These are phyloP conservation scores for Glomeris maerens DNA, from an alignment of 1,140 invertebrate genomes.

Conservation along the genomic window DNA sequence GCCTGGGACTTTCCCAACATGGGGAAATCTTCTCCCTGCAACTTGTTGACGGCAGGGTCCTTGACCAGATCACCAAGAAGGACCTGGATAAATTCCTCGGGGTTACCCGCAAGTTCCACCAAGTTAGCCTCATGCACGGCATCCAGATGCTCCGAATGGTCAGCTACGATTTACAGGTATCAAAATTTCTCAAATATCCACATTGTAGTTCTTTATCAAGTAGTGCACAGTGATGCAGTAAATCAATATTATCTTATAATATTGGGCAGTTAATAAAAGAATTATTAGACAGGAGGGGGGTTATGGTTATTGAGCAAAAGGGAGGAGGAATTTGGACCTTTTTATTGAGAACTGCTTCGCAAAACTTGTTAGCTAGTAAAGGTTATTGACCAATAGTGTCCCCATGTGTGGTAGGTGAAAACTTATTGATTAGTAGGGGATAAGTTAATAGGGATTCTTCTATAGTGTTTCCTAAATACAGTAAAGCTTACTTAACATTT, in stretches of 20 bases:
- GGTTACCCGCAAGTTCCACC: conserved; percentile 77
- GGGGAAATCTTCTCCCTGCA: conserved; percentile 74
- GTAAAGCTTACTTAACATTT: neutral
- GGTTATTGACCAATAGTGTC: too few species aligned
- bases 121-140: conserved; percentile 80
- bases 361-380: too few species aligned
- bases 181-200: neutral
- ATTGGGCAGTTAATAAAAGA: too few species aligned
- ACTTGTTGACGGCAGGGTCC: conserved; percentile 76
- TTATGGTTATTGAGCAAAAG: too few species aligned
- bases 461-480: neutral
- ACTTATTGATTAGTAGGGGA: too few species aligned
- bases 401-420: too few species aligned
- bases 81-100: conserved; percentile 77
- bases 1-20: conserved; percentile 76
- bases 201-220: conserved; percentile 2
- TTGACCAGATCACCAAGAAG: conserved; percentile 82
- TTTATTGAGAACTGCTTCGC: too few species aligned
- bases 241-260: too few species aligned
- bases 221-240: too few species aligned
- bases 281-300: too few species aligned
- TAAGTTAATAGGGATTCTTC: neutral
- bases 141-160: conserved; percentile 80
- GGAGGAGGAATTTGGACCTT: too few species aligned
- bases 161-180: conserved; percentile 80